phyloP scores from a whole-genome alignment of 2,797 vertebrate species.

The Acipenser oxyrinchus region DNA sequence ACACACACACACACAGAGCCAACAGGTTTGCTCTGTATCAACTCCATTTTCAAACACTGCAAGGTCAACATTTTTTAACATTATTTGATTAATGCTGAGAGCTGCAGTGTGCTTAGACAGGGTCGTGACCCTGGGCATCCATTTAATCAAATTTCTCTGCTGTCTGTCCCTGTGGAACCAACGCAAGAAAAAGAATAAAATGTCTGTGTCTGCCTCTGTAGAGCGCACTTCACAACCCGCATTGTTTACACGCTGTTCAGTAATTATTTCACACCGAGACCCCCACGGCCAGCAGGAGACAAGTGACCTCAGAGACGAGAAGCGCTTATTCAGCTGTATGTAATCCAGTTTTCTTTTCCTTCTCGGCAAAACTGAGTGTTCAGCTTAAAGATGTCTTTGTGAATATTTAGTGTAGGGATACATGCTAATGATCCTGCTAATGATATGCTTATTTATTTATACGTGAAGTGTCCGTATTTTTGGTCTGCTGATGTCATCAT shows the following conservation, averaged over 20 bases:
- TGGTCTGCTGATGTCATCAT: slow-evolving; percentile 42
- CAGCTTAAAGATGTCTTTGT: slow-evolving; percentile 57
- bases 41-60: slow-evolving; percentile 43
- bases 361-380: slow-evolving; percentile 50
- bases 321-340: slow-evolving; percentile 66
- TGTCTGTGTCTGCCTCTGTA: slow-evolving; percentile 12
- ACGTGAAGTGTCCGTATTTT: slow-evolving; percentile 34
- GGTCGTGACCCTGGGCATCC: slow-evolving; percentile 70
- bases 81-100: slow-evolving; percentile 78
- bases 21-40: slow-evolving; percentile 23
- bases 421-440: slow-evolving; percentile 63
- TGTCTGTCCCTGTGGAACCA: slow-evolving; percentile 66
- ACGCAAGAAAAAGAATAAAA: slow-evolving; percentile 36
- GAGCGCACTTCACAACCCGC: slow-evolving; percentile 52
- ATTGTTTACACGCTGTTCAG: slow-evolving; percentile 73
- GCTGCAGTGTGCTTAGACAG: slow-evolving; percentile 72
- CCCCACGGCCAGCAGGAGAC: slow-evolving; percentile 55
- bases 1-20: slow-evolving; percentile 34
- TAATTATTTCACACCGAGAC: slow-evolving; percentile 70
- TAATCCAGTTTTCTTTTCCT: slow-evolving; percentile 55
- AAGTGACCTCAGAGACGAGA: slow-evolving; percentile 64
- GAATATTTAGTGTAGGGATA: slow-evolving; percentile 52
- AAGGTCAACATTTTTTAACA: slow-evolving; percentile 65
- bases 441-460: slow-evolving; percentile 62
- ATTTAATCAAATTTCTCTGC: slow-evolving; percentile 83